Percentiles rank a stretch among this genome's conserved stretches.
Evolutionary conservation across 53 echinoderm and acorn worm species (phyloP).

Genomic region (Apostichopus leukothele): DNA sequence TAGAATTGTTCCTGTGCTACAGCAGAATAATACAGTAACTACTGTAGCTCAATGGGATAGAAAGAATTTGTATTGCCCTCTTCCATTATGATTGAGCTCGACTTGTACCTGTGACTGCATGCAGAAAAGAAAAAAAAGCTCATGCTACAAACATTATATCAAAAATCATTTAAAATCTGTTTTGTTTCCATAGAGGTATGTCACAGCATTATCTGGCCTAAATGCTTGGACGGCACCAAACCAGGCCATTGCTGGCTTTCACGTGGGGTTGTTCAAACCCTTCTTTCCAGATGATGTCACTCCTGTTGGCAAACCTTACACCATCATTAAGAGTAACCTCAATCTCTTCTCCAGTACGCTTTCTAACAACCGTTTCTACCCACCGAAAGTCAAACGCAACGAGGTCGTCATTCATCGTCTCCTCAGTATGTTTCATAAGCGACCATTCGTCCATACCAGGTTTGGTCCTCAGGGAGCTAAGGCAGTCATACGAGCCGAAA

Average conservation of each 20-base stretch:
- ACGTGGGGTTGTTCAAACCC: slow-evolving; percentile 60
- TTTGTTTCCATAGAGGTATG: slow-evolving; percentile 26
- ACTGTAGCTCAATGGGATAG: too few relatives aligned
- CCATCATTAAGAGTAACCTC: slow-evolving; percentile 75
- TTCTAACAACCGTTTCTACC: slow-evolving; percentile 92
- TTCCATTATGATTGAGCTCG: too few relatives aligned
- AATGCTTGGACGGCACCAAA: slow-evolving; percentile 55
- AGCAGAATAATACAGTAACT: too few relatives aligned
- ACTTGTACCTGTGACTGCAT: too few relatives aligned
- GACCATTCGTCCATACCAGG: slow-evolving; percentile 80
- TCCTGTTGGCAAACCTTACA: slow-evolving; percentile 73
- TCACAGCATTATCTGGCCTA: slow-evolving; percentile 60
- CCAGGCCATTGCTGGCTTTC: slow-evolving; percentile 61
- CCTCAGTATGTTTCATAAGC: slow-evolving; percentile 77
- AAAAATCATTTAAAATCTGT: not conserved
- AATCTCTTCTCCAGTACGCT: slow-evolving; percentile 74
- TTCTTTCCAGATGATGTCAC: slow-evolving; percentile 73
- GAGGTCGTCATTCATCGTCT: slow-evolving; percentile 70
- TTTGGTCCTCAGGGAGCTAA: slow-evolving; percentile 86
- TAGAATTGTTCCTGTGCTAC: too few relatives aligned
- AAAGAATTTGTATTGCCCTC: too few relatives aligned
- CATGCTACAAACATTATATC: too few relatives aligned
- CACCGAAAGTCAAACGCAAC: slow-evolving; percentile 66
- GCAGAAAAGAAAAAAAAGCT: too few relatives aligned
- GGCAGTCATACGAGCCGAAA: slow-evolving; percentile 81